phyloP scores from a whole-genome alignment of 1,140 invertebrate genomes.

The Caligus rogercresseyi region DNA sequence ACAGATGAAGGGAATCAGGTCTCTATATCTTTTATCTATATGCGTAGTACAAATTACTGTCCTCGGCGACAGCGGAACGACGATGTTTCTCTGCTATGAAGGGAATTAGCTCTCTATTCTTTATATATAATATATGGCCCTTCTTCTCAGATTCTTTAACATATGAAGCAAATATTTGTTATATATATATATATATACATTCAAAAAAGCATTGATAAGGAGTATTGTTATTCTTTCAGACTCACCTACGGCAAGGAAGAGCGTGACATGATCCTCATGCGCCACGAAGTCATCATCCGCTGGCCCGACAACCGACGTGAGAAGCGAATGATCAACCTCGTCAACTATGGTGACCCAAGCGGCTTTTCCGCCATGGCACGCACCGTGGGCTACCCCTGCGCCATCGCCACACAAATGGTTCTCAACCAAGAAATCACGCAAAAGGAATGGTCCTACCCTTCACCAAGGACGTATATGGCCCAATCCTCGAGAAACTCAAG shows the following conservation, averaged over 20 bases:
- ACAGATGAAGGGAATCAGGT: no score
- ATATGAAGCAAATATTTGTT: no score
- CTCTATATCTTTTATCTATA: no score
- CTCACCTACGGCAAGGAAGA: constrained; percentile 66
- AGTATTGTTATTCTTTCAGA: constrained; percentile 33
- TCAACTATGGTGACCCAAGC: constrained; percentile 54
- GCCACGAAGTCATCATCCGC: constrained; percentile 74
- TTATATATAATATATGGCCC: no score
- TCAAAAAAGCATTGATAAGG: no score
- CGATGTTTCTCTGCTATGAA: no score
- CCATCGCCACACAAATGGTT: constrained; percentile 51
- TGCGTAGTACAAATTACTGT: no score
- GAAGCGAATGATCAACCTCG: constrained; percentile 69
- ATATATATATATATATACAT: no score
- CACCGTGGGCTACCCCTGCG: constrained; percentile 87
- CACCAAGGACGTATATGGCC: constrained; percentile 69
- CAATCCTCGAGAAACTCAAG: constrained; percentile 62
- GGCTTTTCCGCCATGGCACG: constrained; percentile 93
- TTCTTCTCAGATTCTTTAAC: no score
- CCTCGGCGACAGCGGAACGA: no score
- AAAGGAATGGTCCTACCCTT: constrained; percentile 80
- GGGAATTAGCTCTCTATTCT: no score
- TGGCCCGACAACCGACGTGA: constrained; percentile 76
- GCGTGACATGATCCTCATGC: constrained; percentile 77
- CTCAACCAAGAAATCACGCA: constrained; percentile 78